Percentiles rank a stretch among this genome's conserved stretches.
Conservation (phyloP, 1,140 invertebrate species). For the Magallana angulata region DNA sequence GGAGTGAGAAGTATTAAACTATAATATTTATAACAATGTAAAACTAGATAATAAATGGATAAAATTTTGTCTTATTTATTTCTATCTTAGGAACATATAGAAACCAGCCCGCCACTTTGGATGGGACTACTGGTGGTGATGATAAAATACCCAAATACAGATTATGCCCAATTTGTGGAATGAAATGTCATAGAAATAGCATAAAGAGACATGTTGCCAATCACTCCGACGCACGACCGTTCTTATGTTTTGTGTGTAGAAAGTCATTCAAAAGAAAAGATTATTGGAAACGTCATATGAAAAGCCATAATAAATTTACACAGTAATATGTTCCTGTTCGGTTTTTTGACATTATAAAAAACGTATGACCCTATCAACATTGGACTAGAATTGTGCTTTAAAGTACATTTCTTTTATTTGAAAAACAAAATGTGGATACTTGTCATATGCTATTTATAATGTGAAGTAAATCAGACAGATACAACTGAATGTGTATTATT, state of each 20-base stretch:
- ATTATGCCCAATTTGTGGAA: slow-evolving; percentile 7
- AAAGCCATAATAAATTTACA: background rate
- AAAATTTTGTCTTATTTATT: slow-evolving; percentile 5
- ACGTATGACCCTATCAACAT: no score
- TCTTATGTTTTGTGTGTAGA: background rate
- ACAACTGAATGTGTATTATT: no score
- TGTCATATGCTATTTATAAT: no score
- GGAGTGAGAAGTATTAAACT: no score
- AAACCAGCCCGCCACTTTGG: background rate
- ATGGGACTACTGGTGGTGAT: background rate
- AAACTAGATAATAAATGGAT: no score
- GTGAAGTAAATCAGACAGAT: no score
- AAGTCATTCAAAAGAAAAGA: slow-evolving; percentile 34
- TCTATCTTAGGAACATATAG: slow-evolving; percentile 22
- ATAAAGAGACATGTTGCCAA: background rate
- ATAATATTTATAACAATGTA: no score
- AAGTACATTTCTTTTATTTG: no score
- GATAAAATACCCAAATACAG: slow-evolving; percentile 25
- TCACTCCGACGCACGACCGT: slow-evolving; percentile 15
- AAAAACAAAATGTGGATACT: no score
- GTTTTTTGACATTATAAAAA: no score
- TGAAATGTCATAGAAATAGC: slow-evolving; percentile 34
- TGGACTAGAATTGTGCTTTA: no score
- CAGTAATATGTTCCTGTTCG: no score
- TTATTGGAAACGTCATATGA: slow-evolving; percentile 22